These are phyloP conservation scores for Drosophila meridionalis DNA, from an alignment of 2,888 invertebrate genomes.

Conservation along the genomic window DNA sequence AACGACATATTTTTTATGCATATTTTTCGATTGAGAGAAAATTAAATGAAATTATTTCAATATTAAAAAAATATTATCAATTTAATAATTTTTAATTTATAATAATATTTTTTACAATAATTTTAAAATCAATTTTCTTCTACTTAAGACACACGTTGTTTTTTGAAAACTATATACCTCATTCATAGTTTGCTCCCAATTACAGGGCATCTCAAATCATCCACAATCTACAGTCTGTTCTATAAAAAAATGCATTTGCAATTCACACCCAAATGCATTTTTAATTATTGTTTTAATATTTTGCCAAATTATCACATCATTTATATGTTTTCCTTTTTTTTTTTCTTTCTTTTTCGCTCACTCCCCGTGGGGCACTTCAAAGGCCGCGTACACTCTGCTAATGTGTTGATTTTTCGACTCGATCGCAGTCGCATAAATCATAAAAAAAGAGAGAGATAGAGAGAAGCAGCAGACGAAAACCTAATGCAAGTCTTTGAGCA, in stretches of 20 bases:
- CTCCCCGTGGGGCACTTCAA: constrained; percentile 62
- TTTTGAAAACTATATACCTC: neutral
- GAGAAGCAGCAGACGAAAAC: neutral
- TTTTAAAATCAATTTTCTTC: neutral
- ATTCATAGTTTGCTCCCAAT: neutral
- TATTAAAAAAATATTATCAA: no score
- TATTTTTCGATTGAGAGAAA: no score
- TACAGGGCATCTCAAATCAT: constrained; percentile 14
- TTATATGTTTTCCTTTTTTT: constrained; percentile 31
- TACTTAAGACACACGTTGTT: neutral
- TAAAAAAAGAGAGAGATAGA: constrained; percentile 39
- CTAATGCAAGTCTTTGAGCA: constrained; percentile 38
- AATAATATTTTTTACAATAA: no score
- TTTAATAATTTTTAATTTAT: no score
- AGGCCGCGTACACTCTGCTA: constrained; percentile 42
- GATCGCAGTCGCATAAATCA: constrained; percentile 72
- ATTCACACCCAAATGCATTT: constrained; percentile 73
- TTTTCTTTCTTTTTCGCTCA: neutral
- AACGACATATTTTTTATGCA: neutral
- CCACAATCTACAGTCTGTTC: constrained; percentile 4
- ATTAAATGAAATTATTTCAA: no score
- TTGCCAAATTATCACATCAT: constrained; percentile 78
- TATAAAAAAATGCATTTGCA: constrained; percentile 47
- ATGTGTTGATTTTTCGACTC: constrained; percentile 60
- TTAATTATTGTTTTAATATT: constrained; percentile 74